These are phyloP conservation scores for Nebria salina DNA, from an alignment of 2,888 invertebrate genomes.

Conservation along the genomic window DNA sequence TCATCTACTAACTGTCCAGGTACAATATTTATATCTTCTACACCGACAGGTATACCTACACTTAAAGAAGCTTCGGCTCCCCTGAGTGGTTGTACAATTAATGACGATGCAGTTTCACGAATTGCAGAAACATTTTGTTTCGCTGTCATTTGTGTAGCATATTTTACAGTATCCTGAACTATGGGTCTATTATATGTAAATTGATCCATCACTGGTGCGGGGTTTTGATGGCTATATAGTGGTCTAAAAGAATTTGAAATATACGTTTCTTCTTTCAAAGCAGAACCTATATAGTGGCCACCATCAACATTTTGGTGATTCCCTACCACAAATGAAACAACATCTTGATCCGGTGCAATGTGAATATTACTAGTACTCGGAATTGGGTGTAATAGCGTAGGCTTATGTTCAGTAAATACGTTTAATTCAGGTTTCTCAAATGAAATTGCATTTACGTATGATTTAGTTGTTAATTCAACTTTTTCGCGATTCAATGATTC, in stretches of 20 bases:
- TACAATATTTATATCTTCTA: constrained; percentile 56
- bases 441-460: constrained; percentile 47
- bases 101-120: constrained; percentile 53
- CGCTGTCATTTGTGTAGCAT: constrained; percentile 31
- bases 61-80: constrained; percentile 61
- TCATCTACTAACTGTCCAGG: constrained; percentile 62
- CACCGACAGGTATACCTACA: constrained; percentile 59
- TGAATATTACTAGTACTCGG: constrained; percentile 72
- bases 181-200: constrained; percentile 30
- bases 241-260: constrained; percentile 60
- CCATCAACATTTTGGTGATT: constrained; percentile 69
- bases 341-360: constrained; percentile 72
- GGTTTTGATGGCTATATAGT: constrained; percentile 51
- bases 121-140: constrained; percentile 26
- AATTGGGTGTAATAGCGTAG: constrained; percentile 57
- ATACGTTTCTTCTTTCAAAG: constrained; percentile 65
- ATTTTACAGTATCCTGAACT: constrained; percentile 14
- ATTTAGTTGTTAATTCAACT: constrained; percentile 53
- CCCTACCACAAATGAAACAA: constrained; percentile 72
- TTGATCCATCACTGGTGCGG: constrained; percentile 30
- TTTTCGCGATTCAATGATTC: constrained; percentile 61
- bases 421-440: constrained; percentile 20
- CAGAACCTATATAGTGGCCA: constrained; percentile 62
- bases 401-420: constrained; percentile 53
- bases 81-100: constrained; percentile 59